Evolutionary conservation across 2,888 invertebrate species (phyloP).

Genomic region (Odontocolon sp.): DNA sequence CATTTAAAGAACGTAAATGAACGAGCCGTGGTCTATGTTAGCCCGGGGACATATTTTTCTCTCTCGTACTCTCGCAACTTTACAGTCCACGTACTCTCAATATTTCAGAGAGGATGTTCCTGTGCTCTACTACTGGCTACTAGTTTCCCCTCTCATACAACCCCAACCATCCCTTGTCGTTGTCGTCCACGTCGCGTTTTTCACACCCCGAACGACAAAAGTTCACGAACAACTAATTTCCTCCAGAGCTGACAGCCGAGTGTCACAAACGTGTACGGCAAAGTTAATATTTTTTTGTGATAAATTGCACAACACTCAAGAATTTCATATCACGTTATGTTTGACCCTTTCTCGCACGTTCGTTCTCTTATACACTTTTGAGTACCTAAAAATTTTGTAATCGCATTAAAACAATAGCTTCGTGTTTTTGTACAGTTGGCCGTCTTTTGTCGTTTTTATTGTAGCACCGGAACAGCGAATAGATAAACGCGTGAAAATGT

Average conservation of each 20-base stretch:
- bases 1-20: slow-evolving; percentile 47
- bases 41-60: slow-evolving; percentile 37
- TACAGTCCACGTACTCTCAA: slow-evolving; percentile 46
- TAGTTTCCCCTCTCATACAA: slow-evolving; percentile 9
- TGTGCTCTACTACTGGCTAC: background rate
- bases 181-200: background rate
- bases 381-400: background rate
- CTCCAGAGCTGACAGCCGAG: background rate
- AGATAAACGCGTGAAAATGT: background rate
- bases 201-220: background rate
- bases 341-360: background rate
- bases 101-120: slow-evolving; percentile 44
- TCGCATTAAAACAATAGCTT: background rate
- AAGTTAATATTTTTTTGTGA: background rate
- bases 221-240: slow-evolving; percentile 18
- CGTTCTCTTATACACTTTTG: background rate
- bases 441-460: background rate
- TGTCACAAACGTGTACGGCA: background rate
- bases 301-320: background rate
- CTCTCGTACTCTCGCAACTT: background rate
- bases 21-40: slow-evolving; percentile 19
- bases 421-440: background rate
- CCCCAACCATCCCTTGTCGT: background rate
- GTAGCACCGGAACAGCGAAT: background rate
- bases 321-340: background rate